Evolutionary conservation across 2,113 vertebrate genomes (phyloP).

Genomic region (Mastomys natalensis): DNA sequence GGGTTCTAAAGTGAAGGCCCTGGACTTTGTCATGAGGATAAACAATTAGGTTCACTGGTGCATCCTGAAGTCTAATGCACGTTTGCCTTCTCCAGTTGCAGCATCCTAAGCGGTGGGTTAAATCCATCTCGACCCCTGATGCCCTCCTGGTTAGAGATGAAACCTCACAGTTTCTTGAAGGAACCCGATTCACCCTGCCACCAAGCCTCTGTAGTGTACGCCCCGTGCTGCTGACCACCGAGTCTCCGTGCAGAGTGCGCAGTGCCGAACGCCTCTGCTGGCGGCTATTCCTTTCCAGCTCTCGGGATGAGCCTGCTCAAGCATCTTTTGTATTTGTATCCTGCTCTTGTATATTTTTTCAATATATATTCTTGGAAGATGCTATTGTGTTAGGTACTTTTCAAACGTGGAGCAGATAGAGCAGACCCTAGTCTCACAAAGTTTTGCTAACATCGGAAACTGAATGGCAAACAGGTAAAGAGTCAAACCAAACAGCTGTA

Average conservation of each 20-base stretch:
- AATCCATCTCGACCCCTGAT: neutral
- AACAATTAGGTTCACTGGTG: neutral
- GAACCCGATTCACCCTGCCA: neutral
- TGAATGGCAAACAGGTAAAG: neutral
- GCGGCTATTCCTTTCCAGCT: neutral
- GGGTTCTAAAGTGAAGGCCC: neutral
- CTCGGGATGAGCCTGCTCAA: neutral
- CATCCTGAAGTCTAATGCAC: neutral
- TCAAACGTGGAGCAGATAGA: neutral
- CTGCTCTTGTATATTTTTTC: neutral
- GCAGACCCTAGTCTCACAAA: neutral
- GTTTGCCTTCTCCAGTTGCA: neutral
- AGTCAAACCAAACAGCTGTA: neutral
- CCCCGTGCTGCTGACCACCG: too few species aligned
- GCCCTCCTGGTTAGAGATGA: neutral
- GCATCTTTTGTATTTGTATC: neutral
- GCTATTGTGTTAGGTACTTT: neutral
- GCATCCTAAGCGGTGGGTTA: neutral
- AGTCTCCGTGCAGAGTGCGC: rapidly evolving
- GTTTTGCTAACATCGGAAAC: neutral
- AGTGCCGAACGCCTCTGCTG: neutral
- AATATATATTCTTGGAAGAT: neutral
- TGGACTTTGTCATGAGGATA: neutral
- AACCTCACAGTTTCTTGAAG: neutral
- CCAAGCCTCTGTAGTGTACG: rapidly evolving